Conservation (phyloP, 1,140 invertebrate species). For the Leptinotarsa defecta region DNA sequence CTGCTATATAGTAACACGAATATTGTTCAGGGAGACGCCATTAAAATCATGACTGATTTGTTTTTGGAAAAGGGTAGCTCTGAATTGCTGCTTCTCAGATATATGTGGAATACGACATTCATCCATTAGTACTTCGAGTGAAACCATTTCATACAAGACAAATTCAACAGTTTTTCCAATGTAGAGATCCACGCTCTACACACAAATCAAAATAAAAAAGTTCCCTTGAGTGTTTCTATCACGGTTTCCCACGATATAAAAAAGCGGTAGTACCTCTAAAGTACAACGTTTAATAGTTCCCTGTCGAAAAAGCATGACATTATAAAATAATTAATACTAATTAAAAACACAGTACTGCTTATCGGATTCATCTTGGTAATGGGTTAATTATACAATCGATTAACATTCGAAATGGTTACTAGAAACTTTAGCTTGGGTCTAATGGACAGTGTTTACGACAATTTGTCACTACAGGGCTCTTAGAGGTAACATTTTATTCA, state of each 20-base stretch:
- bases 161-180: no score
- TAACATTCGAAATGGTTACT: background rate
- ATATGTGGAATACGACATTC: no score
- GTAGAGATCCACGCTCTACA: no score
- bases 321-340: background rate
- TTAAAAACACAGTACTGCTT: background rate
- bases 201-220: no score
- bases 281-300: background rate
- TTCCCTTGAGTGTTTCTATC: no score
- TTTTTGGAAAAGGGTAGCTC: background rate
- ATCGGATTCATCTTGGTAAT: background rate
- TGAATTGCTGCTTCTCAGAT: no score
- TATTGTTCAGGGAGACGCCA: no score
- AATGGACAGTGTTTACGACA: background rate
- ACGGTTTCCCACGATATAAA: background rate
- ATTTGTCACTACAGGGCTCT: background rate
- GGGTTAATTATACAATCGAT: slow-evolving; percentile 3
- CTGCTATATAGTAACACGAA: no score
- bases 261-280: background rate
- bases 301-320: background rate
- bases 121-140: no score
- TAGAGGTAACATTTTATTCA: background rate
- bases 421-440: background rate
- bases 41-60: background rate
- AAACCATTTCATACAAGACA: no score